Evolutionary conservation across 2,888 invertebrate species (phyloP).

Genomic region (Malacosoma neustria): DNA sequence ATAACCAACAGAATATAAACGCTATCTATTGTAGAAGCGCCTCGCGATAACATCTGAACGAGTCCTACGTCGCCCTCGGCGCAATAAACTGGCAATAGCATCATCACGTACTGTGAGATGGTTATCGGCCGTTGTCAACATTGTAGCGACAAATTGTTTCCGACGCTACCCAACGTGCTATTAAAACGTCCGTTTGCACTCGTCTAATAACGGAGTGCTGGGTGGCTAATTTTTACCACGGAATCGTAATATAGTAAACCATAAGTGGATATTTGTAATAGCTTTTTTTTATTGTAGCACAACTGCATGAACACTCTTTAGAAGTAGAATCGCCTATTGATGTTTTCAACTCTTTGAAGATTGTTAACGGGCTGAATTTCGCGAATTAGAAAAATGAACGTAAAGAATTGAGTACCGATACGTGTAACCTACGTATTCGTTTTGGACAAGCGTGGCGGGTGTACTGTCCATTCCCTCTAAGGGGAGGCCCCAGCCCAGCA

Average conservation of each 20-base stretch:
- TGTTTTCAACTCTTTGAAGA: too few species aligned
- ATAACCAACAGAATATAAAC: not conserved
- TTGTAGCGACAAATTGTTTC: slow-evolving; percentile 24
- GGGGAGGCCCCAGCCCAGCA: too few species aligned
- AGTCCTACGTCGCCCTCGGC: not conserved
- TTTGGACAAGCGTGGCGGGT: too few species aligned
- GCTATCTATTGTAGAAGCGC: not conserved
- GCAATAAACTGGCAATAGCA: not conserved
- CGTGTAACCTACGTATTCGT: too few species aligned
- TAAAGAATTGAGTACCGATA: too few species aligned
- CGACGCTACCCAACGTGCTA: slow-evolving; percentile 20
- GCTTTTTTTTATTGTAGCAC: too few species aligned
- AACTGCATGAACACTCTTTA: too few species aligned
- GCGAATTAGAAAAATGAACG: too few species aligned
- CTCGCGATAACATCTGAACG: not conserved
- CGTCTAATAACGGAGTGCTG: slow-evolving; percentile 20
- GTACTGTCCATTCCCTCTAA: too few species aligned
- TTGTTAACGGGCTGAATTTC: too few species aligned
- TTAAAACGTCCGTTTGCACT: slow-evolving; percentile 24
- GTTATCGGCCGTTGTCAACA: slow-evolving; percentile 13
- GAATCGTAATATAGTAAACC: slow-evolving; percentile 16
- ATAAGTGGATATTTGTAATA: too few species aligned
- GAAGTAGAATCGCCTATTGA: too few species aligned
- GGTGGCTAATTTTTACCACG: slow-evolving; percentile 16
- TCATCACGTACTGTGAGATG: not conserved